These are phyloP conservation scores for human DNA, from an alignment of 2,113 vertebrate species.

Conservation along the genomic window DNA sequence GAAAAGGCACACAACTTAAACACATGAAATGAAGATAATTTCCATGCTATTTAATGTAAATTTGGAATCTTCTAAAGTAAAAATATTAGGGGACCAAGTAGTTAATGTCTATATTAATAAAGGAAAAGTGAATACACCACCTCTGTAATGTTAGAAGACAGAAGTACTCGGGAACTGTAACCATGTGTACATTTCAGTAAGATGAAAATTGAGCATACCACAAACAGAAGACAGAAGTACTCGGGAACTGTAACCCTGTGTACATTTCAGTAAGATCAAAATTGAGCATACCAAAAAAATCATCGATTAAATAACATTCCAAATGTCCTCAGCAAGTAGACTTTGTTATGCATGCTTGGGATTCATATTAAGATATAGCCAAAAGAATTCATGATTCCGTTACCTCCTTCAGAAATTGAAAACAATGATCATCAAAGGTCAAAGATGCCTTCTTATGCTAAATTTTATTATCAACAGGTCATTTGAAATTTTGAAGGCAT, in stretches of 20 bases:
- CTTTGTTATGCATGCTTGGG: background rate
- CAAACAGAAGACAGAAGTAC: background rate
- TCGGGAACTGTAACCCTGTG: background rate
- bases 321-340: background rate
- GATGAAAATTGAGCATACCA: background rate
- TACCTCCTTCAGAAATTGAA: constrained; percentile 34
- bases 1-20: background rate
- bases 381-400: background rate
- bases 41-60: background rate
- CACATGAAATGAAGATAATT: background rate
- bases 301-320: background rate
- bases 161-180: background rate
- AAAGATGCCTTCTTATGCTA: constrained; percentile 3
- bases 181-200: background rate
- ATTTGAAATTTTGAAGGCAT: constrained; percentile 33
- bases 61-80: background rate
- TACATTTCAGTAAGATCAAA: background rate
- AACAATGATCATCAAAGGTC: constrained; percentile 15
- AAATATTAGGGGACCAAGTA: background rate
- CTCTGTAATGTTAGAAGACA: background rate
- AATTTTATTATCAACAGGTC: constrained; percentile 37
- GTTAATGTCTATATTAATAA: background rate
- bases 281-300: background rate
- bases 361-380: background rate
- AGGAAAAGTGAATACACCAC: background rate